Evolutionary conservation across 2,797 vertebrate species (phyloP).

Genomic region (Leptoclinus maculatus): DNA sequence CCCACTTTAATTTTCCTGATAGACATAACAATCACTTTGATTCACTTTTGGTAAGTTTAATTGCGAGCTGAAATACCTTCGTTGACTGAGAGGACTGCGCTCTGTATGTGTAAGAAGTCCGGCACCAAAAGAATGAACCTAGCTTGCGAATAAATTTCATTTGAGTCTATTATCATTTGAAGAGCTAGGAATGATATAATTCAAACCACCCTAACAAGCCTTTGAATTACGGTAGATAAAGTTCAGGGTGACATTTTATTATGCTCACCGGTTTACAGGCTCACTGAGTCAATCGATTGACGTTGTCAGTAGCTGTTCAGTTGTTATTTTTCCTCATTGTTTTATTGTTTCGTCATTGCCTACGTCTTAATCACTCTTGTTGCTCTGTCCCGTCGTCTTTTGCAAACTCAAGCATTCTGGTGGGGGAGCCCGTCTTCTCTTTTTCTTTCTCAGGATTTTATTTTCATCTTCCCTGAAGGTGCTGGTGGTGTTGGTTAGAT

Average conservation of each 20-base stretch:
- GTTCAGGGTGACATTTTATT: conserved; percentile 9
- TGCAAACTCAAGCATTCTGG: not conserved
- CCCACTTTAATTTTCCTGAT: conserved; percentile 61
- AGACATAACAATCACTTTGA: conserved; percentile 59
- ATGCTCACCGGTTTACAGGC: not conserved
- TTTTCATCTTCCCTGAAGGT: not conserved
- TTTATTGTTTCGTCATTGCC: not conserved
- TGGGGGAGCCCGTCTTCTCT: not conserved
- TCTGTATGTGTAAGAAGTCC: not conserved
- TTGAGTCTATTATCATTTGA: not conserved
- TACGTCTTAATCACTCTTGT: not conserved
- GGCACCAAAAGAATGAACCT: not conserved
- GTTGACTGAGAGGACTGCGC: not conserved
- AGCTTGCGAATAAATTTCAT: not conserved
- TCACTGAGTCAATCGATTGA: not conserved
- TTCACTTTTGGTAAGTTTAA: conserved; percentile 43
- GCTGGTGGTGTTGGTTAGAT: not conserved
- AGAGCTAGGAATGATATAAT: not conserved
- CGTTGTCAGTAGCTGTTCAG: not conserved
- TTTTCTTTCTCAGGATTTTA: not conserved
- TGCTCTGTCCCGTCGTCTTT: not conserved
- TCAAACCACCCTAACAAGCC: conserved; percentile 18
- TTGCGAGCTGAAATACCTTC: conserved; percentile 34
- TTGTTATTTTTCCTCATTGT: not conserved
- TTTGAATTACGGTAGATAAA: conserved; percentile 15